A percentile compares a stretch with the other conserved stretches of the same genome.
Conservation (phyloP, 1,140 invertebrate species). For the Palaemon carinicauda region DNA sequence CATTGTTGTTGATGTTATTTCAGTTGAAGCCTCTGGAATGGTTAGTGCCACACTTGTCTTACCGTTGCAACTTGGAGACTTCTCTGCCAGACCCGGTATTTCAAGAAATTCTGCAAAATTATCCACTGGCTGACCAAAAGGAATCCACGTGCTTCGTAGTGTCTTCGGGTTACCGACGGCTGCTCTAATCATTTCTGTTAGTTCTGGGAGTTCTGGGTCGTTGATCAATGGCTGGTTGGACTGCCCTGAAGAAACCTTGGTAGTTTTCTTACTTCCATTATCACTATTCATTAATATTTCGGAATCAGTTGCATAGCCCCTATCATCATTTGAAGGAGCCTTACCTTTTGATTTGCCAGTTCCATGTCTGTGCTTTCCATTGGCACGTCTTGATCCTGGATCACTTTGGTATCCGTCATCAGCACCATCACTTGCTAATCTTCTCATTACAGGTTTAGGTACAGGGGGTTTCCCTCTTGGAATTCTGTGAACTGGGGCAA, state of each 20-base stretch:
- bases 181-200: no score
- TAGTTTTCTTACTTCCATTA: not conserved
- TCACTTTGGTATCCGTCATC: constrained; percentile 58
- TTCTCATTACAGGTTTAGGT: constrained; percentile 20
- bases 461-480: constrained; percentile 56
- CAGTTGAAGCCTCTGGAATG: not conserved
- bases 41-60: constrained; percentile 51
- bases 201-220: not conserved
- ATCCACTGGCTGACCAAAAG: not conserved
- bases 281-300: constrained; percentile 22
- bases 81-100: not conserved
- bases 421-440: not conserved
- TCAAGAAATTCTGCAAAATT: not conserved
- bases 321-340: not conserved
- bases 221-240: no score
- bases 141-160: constrained; percentile 27
- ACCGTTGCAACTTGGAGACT: not conserved
- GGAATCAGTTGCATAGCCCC: constrained; percentile 43
- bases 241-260: no score
- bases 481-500: constrained; percentile 34
- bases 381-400: constrained; percentile 31
- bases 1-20: not conserved
- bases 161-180: not conserved
- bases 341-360: not conserved
- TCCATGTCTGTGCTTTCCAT: constrained; percentile 10